Base-by-base conservation (phyloP, 2,113 vertebrate species). In the Nothocercus julius region DNA sequence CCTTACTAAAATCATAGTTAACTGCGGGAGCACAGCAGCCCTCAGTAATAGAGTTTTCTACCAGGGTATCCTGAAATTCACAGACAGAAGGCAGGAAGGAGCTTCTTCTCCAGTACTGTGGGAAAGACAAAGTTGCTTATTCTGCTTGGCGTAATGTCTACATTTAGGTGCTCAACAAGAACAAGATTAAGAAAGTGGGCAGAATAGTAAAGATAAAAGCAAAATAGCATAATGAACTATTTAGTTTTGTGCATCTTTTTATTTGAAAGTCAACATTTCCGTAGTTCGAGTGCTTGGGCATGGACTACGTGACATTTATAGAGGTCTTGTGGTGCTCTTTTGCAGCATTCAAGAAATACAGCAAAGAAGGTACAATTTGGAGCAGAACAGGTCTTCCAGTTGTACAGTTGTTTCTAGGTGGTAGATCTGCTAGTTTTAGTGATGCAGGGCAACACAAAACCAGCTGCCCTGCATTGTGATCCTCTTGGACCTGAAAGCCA, bases 281-380 rank as follows among this genome's bases (percentile, higher is more conserved):
- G 30, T 76, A 54, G 4, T 47, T 78, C 51, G 51, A 30, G 45
- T 32, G 13, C 54, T 61, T 58, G n/a, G 40, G 13, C 30, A 28
- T 19, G n/a, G 28, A 4, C 5, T 14, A 0, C 2, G 1, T 2
- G 6, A 24, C 2, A 0, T 18, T 22, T 30, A 49, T 40, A n/a
- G 54, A 42, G 32, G n/a, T n/a, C 34, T 49, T 82, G 25, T 51
- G 51, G 49, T 10, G 7, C 24, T 42, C 40, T 34, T 51, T 17
- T 10, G 5, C 5, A 5, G 13, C 13, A 0, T 21, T 74, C 19
- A 54, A 38, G 67, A 78, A 45, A 9, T n/a, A 47, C 45, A 59
- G 25, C 6, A 28, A 27, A 25, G 32, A 28, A 22, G 20, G 32
- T 74, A 53, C 3, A 2, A 0, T 54, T 64, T 42, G 58, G n/a